phyloP scores from a whole-genome alignment of 1,140 invertebrate genomes.

The Periplaneta americana region DNA sequence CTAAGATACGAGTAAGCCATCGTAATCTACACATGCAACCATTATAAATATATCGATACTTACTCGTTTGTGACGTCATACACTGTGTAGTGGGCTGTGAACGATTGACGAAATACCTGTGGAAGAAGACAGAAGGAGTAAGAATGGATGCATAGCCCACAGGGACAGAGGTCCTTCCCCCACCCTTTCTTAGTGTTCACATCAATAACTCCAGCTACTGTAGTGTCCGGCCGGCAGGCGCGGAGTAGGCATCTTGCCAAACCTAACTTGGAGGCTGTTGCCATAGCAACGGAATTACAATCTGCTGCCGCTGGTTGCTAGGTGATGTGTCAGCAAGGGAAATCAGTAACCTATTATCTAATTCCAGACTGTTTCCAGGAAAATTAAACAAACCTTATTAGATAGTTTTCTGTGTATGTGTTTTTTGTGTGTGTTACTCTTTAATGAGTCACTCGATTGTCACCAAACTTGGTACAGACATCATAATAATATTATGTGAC shows the following conservation, averaged over 20 bases:
- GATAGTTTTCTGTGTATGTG: too few species aligned
- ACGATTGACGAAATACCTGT: constrained; percentile 60
- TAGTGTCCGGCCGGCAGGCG: too few species aligned
- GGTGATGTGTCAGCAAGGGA: too few species aligned
- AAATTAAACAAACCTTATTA: too few species aligned
- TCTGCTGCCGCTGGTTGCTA: background rate
- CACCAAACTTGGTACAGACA: too few species aligned
- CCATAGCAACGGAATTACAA: background rate
- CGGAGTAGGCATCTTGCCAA: background rate
- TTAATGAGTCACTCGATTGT: too few species aligned
- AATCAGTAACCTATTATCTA: too few species aligned
- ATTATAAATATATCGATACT: constrained; percentile 48
- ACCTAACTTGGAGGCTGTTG: background rate
- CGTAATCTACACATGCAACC: too few species aligned
- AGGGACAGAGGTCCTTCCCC: background rate
- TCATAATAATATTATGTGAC: too few species aligned
- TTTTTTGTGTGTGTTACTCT: too few species aligned
- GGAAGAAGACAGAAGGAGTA: background rate
- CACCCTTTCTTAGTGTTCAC: background rate
- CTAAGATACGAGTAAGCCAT: too few species aligned
- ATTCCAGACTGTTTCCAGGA: background rate
- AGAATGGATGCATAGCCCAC: background rate
- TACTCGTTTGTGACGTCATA: constrained; percentile 82
- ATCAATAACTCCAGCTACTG: background rate
- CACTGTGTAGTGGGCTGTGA: constrained; percentile 76